These are phyloP conservation scores for Mesorhabditis sp. DNA, from an alignment of 2,888 invertebrate species.

Conservation along the genomic window DNA sequence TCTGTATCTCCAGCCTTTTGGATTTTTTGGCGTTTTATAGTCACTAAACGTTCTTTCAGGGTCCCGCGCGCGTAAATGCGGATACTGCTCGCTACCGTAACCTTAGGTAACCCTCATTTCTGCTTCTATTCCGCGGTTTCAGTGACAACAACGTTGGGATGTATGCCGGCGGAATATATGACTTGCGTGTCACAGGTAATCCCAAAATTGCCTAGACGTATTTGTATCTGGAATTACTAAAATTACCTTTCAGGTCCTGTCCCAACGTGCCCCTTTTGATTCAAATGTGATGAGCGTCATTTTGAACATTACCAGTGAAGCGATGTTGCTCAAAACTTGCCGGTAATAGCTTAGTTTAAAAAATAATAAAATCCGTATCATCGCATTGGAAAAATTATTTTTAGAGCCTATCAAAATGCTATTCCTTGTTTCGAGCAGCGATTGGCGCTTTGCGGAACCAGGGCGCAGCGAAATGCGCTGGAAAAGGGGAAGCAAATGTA, in stretches of 20 bases:
- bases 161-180: background rate
- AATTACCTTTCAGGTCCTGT: background rate
- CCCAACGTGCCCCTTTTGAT: conserved; percentile 29
- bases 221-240: too few species aligned
- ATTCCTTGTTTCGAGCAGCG: conserved; percentile 36
- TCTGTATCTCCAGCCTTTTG: too few species aligned
- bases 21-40: too few species aligned
- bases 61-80: too few species aligned
- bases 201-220: too few species aligned
- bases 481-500: conserved; percentile 33
- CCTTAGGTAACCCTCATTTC: too few species aligned
- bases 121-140: background rate
- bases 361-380: background rate
- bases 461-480: conserved; percentile 23
- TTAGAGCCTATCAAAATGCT: conserved; percentile 28
- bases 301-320: conserved; percentile 39
- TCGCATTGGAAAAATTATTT: background rate
- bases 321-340: conserved; percentile 41
- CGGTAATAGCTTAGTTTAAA: conserved; percentile 18
- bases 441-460: conserved; percentile 33
- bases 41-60: too few species aligned
- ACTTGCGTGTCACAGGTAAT: background rate
- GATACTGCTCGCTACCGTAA: too few species aligned
- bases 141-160: background rate
- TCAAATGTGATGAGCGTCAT: conserved; percentile 40